Percentiles rank a stretch among this genome's conserved stretches.
Evolutionary conservation across 2,888 invertebrate species (phyloP).

Genomic region (Rhagium mordax): DNA sequence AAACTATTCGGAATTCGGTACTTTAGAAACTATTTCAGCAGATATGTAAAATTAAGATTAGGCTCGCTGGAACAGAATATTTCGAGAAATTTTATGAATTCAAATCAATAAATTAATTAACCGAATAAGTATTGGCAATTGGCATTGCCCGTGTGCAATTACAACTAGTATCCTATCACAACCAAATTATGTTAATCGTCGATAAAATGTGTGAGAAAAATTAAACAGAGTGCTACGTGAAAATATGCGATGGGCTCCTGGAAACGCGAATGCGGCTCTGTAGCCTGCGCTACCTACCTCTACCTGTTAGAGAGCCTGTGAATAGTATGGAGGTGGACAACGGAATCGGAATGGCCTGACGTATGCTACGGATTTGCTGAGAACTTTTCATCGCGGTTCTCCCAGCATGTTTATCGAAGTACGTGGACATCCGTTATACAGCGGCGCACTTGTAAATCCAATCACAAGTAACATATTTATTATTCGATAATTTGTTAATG

Average conservation of each 20-base stretch:
- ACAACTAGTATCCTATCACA: background rate
- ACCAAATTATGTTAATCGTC: background rate
- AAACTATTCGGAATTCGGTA: too few relatives aligned
- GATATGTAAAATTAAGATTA: too few relatives aligned
- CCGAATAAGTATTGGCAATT: too few relatives aligned
- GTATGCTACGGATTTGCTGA: constrained; percentile 60
- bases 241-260: background rate
- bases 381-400: constrained; percentile 58
- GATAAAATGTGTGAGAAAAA: background rate
- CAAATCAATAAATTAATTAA: too few relatives aligned
- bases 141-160: too few relatives aligned
- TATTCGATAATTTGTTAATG: constrained; percentile 52
- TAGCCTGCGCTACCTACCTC: constrained; percentile 39
- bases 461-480: constrained; percentile 48
- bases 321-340: constrained; percentile 37
- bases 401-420: constrained; percentile 61
- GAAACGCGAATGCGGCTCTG: constrained; percentile 33
- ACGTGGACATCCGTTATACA: constrained; percentile 60
- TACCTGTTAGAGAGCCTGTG: constrained; percentile 47
- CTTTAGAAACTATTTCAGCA: too few relatives aligned
- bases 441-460: constrained; percentile 49
- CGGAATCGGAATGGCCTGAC: constrained; percentile 57
- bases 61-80: too few relatives aligned
- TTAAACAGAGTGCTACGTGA: background rate
- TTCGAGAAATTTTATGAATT: too few relatives aligned